Evolutionary conservation across 2,113 vertebrate species (phyloP), one percentile per base, ranked within the genome.

Genomic region (Gobiocypris rarus): DNA sequence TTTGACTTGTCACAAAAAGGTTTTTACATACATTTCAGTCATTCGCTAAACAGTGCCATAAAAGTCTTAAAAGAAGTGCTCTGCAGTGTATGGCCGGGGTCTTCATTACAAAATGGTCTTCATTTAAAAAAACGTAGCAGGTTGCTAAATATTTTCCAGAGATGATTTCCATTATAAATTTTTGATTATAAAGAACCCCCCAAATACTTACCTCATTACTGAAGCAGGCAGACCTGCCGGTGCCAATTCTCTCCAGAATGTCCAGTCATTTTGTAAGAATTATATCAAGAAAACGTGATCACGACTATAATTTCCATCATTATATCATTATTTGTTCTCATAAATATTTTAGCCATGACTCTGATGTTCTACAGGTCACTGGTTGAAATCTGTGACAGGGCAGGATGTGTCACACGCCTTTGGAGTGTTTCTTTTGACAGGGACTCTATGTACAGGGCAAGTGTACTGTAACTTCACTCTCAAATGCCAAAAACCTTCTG

Each of bases 241-340:
- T 84, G 83, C 86, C 65, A 87, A 52, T 85, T 34, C 26, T 41
- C 58, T 80, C 67, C 48, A 17, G 58, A 73, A 73, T 54, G 11
- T 86, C 56, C 43, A 38, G 15, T 78, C 52, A 43, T 69, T 50
- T 80, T 13, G 80, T n/a, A 74, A 77, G 48, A 63, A 84, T 81
- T 81, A 81, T 84, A 83, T 87, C 34, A 85, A 86, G 84, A 82
- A 77, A 86, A 82, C 43, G 77, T 1, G 76, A 58, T 58, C 48
- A 48, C 69, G 52, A 73, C 50, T 75, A 50, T 65, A 19, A 74
- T 82, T 85, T 73, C 70, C 65, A 84, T 86, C 83, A 69, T 83
- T 31, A 65, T 28, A 19, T 4, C 26, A 9, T 65, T 65, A 41
- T 24, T 75, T 52, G 45, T 67, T 61, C 31, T 24, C 31, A n/a